These are phyloP conservation scores for Pelagia noctiluca DNA, from an alignment of 30 jellyfish, hydroid and myxozoan species.

Conservation along the genomic window DNA sequence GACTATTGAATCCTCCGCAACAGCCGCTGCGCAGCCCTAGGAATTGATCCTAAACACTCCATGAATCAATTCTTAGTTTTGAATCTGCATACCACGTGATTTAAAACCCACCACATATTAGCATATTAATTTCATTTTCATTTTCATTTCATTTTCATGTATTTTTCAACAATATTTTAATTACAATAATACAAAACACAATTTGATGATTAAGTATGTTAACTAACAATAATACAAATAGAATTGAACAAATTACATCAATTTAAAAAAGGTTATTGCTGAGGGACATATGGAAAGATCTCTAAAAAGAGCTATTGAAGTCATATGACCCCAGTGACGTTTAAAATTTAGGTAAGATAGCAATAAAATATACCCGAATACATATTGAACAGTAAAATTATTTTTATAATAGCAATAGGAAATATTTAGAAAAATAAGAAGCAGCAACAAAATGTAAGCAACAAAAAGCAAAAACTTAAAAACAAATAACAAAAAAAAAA, in stretches of 20 bases:
- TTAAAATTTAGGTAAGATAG: neutral
- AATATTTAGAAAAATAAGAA: neutral
- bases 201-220: neutral
- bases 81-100: no score
- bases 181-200: neutral
- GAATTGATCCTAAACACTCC: no score
- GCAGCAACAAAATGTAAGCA: no score
- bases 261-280: neutral
- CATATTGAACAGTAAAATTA: no score
- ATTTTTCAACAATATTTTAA: neutral
- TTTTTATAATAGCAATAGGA: neutral
- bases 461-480: neutral
- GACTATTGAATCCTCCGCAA: no score
- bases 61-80: no score
- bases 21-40: no score
- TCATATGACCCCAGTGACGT: neutral
- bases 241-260: neutral
- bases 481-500: neutral
- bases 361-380: neutral
- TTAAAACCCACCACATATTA: no score
- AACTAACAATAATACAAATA: neutral
- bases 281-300: no score
- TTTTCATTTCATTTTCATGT: slow-evolving; percentile 1
- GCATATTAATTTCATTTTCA: no score
- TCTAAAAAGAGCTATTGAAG: neutral